Percentiles rank a stretch among this genome's conserved stretches.
Conservation (phyloP, 1,140 invertebrate species). For the Bombus terrestris region DNA sequence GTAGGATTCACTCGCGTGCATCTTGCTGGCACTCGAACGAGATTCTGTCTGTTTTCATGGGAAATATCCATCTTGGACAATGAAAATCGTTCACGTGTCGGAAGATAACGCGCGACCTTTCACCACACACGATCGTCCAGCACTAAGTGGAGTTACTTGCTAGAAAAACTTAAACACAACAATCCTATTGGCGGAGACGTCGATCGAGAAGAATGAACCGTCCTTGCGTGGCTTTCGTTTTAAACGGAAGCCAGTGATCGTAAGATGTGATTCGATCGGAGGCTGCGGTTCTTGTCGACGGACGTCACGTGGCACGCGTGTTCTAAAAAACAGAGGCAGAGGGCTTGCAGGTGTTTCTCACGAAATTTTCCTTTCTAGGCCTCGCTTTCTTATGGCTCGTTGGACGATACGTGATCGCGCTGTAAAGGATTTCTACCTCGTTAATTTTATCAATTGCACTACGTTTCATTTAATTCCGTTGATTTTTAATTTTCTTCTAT, state of each 20-base stretch:
- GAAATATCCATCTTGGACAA: no score
- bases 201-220: constrained; percentile 63
- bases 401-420: constrained; percentile 52
- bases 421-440: constrained; percentile 47
- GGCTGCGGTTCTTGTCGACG: constrained; percentile 51
- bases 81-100: not conserved
- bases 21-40: not conserved
- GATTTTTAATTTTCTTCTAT: not conserved
- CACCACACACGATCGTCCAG: constrained; percentile 3
- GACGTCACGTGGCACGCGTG: constrained; percentile 65
- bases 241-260: not conserved
- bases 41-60: not conserved
- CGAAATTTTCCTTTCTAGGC: constrained; percentile 57
- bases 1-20: not conserved
- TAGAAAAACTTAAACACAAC: constrained; percentile 82
- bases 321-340: constrained; percentile 75
- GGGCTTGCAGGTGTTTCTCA: constrained; percentile 70
- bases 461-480: not conserved
- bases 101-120: not conserved
- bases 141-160: constrained; percentile 71
- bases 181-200: constrained; percentile 71
- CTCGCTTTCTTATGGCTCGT: constrained; percentile 37
- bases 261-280: not conserved
- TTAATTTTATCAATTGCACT: constrained; percentile 40
- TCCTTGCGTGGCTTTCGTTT: not conserved